These are phyloP conservation scores for Lycopodina hypogea DNA, from an alignment of 37 sponge, comb jelly and placozoan species.

Conservation along the genomic window DNA sequence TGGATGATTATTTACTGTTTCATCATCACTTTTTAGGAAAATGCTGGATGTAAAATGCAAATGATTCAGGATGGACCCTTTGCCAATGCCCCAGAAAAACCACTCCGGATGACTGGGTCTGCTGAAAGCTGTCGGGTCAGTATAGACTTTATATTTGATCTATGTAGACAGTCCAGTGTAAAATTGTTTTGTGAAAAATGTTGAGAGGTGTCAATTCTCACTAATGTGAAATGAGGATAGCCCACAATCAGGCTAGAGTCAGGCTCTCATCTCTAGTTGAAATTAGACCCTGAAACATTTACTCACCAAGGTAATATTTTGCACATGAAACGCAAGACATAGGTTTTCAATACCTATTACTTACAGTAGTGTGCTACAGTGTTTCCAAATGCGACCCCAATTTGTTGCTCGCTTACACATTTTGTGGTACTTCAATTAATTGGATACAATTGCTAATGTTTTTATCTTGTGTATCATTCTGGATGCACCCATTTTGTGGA, in stretches of 20 bases:
- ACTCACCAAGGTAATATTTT: too few relatives aligned
- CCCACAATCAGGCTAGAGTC: too few relatives aligned
- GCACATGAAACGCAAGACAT: constrained; percentile 11
- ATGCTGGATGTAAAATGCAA: constrained; percentile 91
- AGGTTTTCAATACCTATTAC: neutral
- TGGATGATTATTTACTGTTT: neutral
- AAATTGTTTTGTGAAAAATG: too few relatives aligned
- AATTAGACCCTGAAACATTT: too few relatives aligned
- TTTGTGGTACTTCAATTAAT: constrained; percentile 10
- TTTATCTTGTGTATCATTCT: neutral
- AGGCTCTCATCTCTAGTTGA: too few relatives aligned
- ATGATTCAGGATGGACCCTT: constrained; percentile 95
- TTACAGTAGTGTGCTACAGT: constrained; percentile 6
- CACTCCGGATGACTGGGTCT: constrained; percentile 82
- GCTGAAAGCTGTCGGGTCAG: constrained; percentile 54
- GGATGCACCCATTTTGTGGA: too few relatives aligned
- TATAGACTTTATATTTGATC: neutral
- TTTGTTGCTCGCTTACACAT: neutral
- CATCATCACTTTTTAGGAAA: constrained; percentile 63
- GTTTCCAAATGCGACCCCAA: constrained; percentile 3
- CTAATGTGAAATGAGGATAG: too few relatives aligned
- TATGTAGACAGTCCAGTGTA: too few relatives aligned
- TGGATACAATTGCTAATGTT: neutral
- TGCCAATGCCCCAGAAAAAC: constrained; percentile 86
- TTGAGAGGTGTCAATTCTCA: too few relatives aligned